These are phyloP conservation scores for Melanotaenia nigrans DNA, from an alignment of 2,797 vertebrate species.

Conservation along the genomic window DNA sequence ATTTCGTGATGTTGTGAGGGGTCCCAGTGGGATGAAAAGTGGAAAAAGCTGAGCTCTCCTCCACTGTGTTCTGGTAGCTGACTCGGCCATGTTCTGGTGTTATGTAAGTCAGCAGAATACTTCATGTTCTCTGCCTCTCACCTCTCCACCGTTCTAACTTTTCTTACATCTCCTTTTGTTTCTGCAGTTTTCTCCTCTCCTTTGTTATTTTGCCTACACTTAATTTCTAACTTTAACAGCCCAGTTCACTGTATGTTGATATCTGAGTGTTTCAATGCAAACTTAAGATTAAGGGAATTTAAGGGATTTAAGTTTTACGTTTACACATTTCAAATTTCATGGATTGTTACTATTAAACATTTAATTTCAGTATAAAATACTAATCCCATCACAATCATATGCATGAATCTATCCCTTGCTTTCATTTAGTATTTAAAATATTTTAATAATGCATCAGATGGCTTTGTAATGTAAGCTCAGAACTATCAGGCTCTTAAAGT, in stretches of 20 bases:
- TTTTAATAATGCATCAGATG: background rate
- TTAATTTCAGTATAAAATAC: background rate
- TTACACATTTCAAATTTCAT: background rate
- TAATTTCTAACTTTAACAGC: slow-evolving; percentile 3
- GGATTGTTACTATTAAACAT: background rate
- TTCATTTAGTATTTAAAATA: background rate
- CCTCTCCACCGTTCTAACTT: slow-evolving; percentile 2
- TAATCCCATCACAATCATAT: background rate
- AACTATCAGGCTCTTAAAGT: background rate
- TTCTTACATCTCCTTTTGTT: background rate
- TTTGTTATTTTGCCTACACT: no score
- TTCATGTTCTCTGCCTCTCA: slow-evolving; percentile 36
- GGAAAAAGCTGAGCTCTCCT: slow-evolving; percentile 57
- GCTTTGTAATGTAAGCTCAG: background rate
- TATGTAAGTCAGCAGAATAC: slow-evolving; percentile 67
- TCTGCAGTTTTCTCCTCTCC: background rate
- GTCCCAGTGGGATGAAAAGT: slow-evolving; percentile 16
- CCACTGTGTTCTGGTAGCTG: slow-evolving; percentile 45
- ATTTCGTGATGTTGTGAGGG: slow-evolving; percentile 35
- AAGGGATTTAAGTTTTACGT: background rate
- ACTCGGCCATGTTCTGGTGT: slow-evolving; percentile 55
- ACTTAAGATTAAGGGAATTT: slow-evolving; percentile 1
- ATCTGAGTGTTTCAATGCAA: slow-evolving; percentile 7
- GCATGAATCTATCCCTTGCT: background rate
- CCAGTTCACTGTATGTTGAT: background rate